phyloP scores from a whole-genome alignment of 1,140 invertebrate genomes.

The Diabrotica virgifera region DNA sequence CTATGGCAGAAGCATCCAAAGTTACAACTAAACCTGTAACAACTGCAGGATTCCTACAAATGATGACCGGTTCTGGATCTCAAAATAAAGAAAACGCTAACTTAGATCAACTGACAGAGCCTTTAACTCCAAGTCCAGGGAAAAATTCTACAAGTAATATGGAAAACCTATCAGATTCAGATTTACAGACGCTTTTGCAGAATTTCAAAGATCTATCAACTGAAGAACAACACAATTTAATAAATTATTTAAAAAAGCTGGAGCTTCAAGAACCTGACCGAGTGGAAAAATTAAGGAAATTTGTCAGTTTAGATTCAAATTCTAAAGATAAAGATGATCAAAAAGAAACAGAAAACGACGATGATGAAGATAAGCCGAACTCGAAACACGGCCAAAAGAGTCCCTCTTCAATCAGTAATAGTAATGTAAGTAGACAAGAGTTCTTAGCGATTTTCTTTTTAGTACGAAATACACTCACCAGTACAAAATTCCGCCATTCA shows the following conservation, averaged over 20 bases:
- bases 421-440: no score
- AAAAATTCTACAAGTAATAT: constrained; percentile 45
- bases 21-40: constrained; percentile 54
- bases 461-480: no score
- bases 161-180: constrained; percentile 70
- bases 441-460: no score
- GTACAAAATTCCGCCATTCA: no score
- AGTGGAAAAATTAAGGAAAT: constrained; percentile 67
- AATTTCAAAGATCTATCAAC: constrained; percentile 74
- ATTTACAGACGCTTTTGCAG: constrained; percentile 70
- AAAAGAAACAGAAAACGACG: constrained; percentile 7
- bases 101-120: no score
- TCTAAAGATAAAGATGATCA: constrained; percentile 13
- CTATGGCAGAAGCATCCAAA: constrained; percentile 60
- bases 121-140: constrained; percentile 24
- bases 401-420: constrained; percentile 42
- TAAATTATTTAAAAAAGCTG: constrained; percentile 73
- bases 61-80: constrained; percentile 38
- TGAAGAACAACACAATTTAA: constrained; percentile 75
- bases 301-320: constrained; percentile 56
- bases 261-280: constrained; percentile 67
- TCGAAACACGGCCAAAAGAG: constrained; percentile 46
- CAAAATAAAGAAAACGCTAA: constrained; percentile 7
- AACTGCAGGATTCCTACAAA: constrained; percentile 53
- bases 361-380: constrained; percentile 25